phyloP scores from a whole-genome alignment of 2,888 invertebrate species.

The Chouioia cunea region DNA sequence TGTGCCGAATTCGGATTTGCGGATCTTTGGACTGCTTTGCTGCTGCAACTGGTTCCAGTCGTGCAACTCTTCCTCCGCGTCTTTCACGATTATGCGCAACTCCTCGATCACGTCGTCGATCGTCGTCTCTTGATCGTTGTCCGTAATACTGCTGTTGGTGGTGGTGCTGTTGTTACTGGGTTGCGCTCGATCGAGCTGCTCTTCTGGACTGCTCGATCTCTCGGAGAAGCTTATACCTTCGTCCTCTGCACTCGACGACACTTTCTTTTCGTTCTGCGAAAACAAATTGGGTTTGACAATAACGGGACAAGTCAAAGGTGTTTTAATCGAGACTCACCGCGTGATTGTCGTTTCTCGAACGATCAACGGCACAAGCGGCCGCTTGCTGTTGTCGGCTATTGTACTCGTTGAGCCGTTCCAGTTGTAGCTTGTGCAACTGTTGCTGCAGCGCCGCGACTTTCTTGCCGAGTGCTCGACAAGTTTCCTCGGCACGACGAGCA shows the following conservation, averaged over 20 bases:
- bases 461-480: conserved; percentile 62
- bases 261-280: conserved; percentile 51
- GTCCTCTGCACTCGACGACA: conserved; percentile 84
- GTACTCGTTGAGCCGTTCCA: conserved; percentile 58
- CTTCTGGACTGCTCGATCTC: conserved; percentile 80
- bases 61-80: conserved; percentile 76
- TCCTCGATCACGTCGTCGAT: conserved; percentile 91
- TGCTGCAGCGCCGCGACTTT: conserved; percentile 61
- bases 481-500: conserved; percentile 76
- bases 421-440: conserved; percentile 60
- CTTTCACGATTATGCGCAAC: conserved; percentile 85
- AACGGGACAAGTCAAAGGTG: too few species aligned
- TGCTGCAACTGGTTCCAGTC: conserved; percentile 65
- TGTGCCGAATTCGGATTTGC: conserved; percentile 52
- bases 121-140: conserved; percentile 83
- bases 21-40: conserved; percentile 9
- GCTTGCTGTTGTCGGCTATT: not conserved
- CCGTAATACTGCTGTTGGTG: conserved; percentile 66
- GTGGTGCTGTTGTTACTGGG: conserved; percentile 69
- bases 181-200: conserved; percentile 63
- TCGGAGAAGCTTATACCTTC: conserved; percentile 92
- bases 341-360: not conserved
- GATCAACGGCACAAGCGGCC: too few species aligned
- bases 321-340: too few species aligned
- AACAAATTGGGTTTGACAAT: too few species aligned